These are phyloP conservation scores for Oostethus manadensis DNA, from an alignment of 2,113 vertebrate genomes.

Conservation along the genomic window DNA sequence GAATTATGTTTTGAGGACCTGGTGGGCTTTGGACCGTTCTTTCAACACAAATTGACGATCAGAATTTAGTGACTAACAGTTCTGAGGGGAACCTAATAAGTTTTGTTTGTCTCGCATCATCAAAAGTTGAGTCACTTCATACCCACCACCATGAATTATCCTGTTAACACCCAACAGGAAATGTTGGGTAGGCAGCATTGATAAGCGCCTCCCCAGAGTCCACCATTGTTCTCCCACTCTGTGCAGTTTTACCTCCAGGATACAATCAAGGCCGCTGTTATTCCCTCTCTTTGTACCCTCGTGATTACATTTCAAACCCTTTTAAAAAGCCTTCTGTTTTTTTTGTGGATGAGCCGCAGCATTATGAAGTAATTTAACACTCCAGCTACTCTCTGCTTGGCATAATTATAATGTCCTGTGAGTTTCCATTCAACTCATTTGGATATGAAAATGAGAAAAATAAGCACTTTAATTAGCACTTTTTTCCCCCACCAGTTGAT, in stretches of 20 bases:
- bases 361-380: slow-evolving; percentile 14
- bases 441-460: slow-evolving; percentile 14
- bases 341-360: not conserved
- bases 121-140: not conserved
- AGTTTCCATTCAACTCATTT: slow-evolving; percentile 7
- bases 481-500: not conserved
- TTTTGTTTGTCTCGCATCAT: slow-evolving; percentile 1
- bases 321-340: slow-evolving; percentile 1
- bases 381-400: slow-evolving; percentile 11
- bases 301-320: slow-evolving; percentile 9
- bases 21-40: not conserved
- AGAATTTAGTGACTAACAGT: slow-evolving; percentile 1
- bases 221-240: slow-evolving; percentile 3
- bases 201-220: slow-evolving; percentile 6
- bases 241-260: slow-evolving; percentile 5
- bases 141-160: slow-evolving; percentile 1
- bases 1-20: too few species aligned
- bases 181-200: slow-evolving; percentile 5
- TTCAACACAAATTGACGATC: slow-evolving; percentile 2
- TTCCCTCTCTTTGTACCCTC: slow-evolving; percentile 4
- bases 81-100: slow-evolving; percentile 1
- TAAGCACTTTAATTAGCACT: slow-evolving; percentile 10
- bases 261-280: slow-evolving; percentile 11
- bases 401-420: slow-evolving; percentile 11
- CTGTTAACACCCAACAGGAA: slow-evolving; percentile 1